Conservation (phyloP, 2,113 vertebrate species). For the Gobio gobio region DNA sequence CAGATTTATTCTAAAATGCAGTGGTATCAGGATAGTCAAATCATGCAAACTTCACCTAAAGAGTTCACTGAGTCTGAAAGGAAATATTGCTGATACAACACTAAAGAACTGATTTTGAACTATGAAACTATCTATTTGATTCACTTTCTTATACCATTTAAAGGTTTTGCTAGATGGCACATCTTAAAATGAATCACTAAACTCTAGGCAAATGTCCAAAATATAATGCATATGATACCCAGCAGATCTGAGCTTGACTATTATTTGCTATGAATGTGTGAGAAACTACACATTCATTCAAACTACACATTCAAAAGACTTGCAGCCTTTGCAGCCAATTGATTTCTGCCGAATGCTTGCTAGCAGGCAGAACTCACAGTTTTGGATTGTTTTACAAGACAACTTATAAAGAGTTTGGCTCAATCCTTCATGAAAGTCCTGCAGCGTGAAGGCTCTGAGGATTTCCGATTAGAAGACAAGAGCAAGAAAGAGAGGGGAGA, state of each 20-base stretch:
- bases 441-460: slow-evolving; percentile 1
- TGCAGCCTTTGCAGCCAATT: slow-evolving; percentile 9
- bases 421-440: slow-evolving; percentile 20
- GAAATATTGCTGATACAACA: neutral
- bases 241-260: neutral
- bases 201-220: neutral
- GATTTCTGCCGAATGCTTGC: slow-evolving; percentile 19
- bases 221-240: neutral
- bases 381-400: slow-evolving; percentile 11
- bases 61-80: neutral
- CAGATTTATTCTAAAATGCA: neutral
- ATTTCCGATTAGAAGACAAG: slow-evolving; percentile 16
- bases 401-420: slow-evolving; percentile 29
- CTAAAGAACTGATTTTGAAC: neutral
- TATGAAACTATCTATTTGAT: neutral
- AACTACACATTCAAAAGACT: too few relatives aligned
- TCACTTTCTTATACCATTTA: neutral
- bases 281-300: neutral
- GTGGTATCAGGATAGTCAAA: neutral
- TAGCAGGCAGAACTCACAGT: slow-evolving; percentile 9
- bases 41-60: neutral
- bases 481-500: neutral
- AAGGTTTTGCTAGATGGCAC: neutral
- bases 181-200: neutral
- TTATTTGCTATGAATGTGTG: neutral